Evolutionary conservation across 2,797 vertebrate species (phyloP), one percentile per base, ranked within the genome.

Genomic region (Taenioides sp.): DNA sequence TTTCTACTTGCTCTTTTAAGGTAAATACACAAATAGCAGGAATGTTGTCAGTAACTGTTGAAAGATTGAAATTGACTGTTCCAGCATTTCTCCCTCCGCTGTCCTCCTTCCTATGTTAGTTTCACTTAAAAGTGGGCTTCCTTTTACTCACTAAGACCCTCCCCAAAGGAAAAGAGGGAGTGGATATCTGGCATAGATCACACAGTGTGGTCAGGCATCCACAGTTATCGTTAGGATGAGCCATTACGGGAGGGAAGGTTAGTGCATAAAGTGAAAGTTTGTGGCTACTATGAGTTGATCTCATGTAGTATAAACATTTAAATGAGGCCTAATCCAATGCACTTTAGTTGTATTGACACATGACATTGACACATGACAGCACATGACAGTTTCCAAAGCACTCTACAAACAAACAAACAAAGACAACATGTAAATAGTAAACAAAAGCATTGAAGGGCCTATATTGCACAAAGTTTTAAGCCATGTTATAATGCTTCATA

Each of bases 141-240:
- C 76, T 83, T 76, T 73, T 55, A n/a, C 54, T 75, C 22, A 16
- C 0, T 67, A 70, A 2, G 52, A 28, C 27, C 83, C 80, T 81
- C 84, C 80, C 82, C 18, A 72, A 78, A 86, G 73, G 37, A 80
- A 59, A 73, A 70, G 80, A 52, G 73, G 70, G 71, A 66, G 70
- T 88, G 86, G 61, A 12, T 71, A 69, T 55, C 10, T 40, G 54
- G 65, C 4, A 6, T 11, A 22, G 2, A 54, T 54, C 20, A 54
- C 52, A 54, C 20, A 50, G 5, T 22, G 20, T 10, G n/a, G 52
- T 54, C 52, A n/a, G 20, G 20, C 23, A 11, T 23, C 10, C 54
- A 34, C 34, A 10, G 54, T 23, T 23, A 23, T 11, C n/a, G 4
- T 2, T 2, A 55, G 54, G 54, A 55, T 55, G n/a, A 55, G 52